Evolutionary conservation across 2,888 invertebrate genomes (phyloP), one percentile per base, ranked within the genome.

Genomic region (Drosophila glabriapex): DNA sequence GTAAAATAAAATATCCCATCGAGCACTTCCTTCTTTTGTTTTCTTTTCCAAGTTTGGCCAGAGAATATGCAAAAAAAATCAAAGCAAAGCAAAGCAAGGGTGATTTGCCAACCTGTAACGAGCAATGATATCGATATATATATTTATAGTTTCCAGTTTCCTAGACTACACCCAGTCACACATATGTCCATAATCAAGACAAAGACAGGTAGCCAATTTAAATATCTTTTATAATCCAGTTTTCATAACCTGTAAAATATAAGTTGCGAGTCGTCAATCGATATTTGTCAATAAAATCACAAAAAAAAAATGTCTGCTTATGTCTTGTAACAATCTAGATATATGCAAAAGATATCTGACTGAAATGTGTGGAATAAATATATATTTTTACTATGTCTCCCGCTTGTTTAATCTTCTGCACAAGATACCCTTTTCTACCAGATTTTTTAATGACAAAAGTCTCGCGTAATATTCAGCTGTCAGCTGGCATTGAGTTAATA

Each of bases 1-100:
- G 71, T 90, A 86, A 81, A 85, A 78, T 41, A 71, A 54, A 52
- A 59, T 41, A 33, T 73, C 62, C 62, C 66, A 68, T 73, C 62
- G 68, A 78, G 60, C 82, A 78, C 59, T 65, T 68, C 4, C n/a
- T 56, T n/a, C 10, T 55, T n/a, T 28, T 54, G 67, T 59, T 64
- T 31, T 14, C 10, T 14, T 49, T 16, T 5, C 35, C 4, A 70
- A 66, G 37, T 55, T 49, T 37, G 31, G 14, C 35, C 35, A 49
- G 16, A 16, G 16, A 25, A 25, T 2, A 4, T 22, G 7, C 16
- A 46, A 46, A 16, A 25, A 46, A 16, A 12, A 35, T 1, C 31
- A 29, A 7, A 33, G 4, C 33, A 33, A 43, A 22, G 43, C 22
- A 43, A 43, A 43, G 22, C 1, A 22, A 16, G 16, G 16, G 22